These are phyloP conservation scores for Anthoscopus minutus DNA, from an alignment of 2,113 vertebrate genomes.

Conservation along the genomic window DNA sequence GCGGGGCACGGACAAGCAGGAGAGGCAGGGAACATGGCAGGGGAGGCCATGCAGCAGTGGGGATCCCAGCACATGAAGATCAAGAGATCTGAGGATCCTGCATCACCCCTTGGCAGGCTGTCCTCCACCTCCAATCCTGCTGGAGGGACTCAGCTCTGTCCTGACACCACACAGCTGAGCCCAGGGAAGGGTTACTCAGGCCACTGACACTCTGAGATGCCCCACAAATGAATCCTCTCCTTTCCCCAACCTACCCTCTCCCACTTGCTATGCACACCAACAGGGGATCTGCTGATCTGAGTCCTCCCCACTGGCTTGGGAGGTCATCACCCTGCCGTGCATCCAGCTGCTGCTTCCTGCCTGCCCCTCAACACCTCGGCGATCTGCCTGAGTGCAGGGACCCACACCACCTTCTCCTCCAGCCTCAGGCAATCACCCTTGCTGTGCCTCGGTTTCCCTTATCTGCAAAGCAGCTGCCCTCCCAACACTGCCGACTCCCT, in stretches of 20 bases:
- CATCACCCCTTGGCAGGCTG: fast-evolving
- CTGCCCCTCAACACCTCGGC: not conserved
- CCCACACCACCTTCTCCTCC: not conserved
- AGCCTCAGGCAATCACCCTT: not conserved
- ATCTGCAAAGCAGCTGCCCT: not conserved
- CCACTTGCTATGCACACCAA: not conserved
- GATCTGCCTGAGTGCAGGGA: not conserved
- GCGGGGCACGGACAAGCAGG: not conserved
- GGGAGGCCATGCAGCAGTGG: not conserved
- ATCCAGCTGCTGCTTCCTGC: not conserved
- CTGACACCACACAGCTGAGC: not conserved
- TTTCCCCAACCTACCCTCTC: not conserved
- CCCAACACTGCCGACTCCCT: fast-evolving
- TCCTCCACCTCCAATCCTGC: not conserved
- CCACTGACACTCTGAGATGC: not conserved
- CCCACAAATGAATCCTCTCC: fast-evolving
- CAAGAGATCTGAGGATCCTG: not conserved
- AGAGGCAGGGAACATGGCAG: not conserved
- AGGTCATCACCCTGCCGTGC: not conserved
- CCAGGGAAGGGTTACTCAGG: not conserved
- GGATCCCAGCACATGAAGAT: not conserved
- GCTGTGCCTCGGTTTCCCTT: not conserved
- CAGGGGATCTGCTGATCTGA: fast-evolving
- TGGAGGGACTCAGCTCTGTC: not conserved
- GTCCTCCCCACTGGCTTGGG: not conserved